Evolutionary conservation across 2,888 invertebrate species (phyloP).

Genomic region (Ectemnius continuus): DNA sequence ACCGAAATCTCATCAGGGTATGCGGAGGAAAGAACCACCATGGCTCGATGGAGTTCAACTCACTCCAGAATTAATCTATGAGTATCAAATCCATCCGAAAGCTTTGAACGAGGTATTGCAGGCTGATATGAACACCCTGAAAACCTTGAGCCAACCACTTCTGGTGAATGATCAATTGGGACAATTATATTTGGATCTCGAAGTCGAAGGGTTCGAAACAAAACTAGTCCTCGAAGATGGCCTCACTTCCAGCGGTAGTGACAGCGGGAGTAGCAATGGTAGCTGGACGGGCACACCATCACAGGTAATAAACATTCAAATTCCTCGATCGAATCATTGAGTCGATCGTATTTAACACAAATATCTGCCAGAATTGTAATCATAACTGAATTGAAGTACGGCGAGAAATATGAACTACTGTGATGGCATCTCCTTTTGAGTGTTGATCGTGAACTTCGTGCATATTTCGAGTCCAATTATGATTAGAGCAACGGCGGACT

Average conservation of each 20-base stretch:
- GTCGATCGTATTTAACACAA: too few species aligned
- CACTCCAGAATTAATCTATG: conserved; percentile 85
- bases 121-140: conserved; percentile 81
- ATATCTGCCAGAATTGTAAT: too few species aligned
- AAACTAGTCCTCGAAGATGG: conserved; percentile 83
- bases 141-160: conserved; percentile 81
- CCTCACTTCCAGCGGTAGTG: conserved; percentile 80
- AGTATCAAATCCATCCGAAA: conserved; percentile 83
- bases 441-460: conserved; percentile 1
- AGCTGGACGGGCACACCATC: conserved; percentile 68
- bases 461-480: conserved; percentile 6
- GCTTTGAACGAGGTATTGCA: conserved; percentile 82
- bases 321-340: too few species aligned
- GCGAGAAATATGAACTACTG: neutral
- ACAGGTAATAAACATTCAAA: conserved; percentile 62
- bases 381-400: neutral
- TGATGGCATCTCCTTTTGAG: conserved; percentile 13
- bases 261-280: conserved; percentile 72
- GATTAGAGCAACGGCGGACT: neutral
- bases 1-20: conserved; percentile 39
- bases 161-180: conserved; percentile 86
- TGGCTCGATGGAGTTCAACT: conserved; percentile 84
- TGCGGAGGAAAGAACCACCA: conserved; percentile 80
- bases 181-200: conserved; percentile 85
- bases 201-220: conserved; percentile 81